Base-by-base conservation (phyloP, 2,888 invertebrate genomes). In the Heliconius aoede region DNA sequence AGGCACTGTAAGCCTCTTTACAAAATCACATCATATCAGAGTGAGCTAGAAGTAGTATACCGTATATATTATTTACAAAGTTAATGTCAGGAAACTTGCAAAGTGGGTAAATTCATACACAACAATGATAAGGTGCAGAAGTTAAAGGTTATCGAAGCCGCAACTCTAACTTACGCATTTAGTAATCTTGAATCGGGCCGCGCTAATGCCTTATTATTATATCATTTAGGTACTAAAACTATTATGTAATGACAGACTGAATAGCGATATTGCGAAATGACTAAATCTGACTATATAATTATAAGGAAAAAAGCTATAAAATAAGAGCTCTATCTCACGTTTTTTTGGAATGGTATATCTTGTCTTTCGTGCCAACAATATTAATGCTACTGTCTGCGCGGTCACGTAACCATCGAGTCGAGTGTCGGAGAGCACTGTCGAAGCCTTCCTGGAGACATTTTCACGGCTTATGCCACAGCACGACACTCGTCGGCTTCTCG, bases 311-410 rank as follows among this genome's bases (percentile, higher is more conserved):
- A 65, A 65, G 24, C n/a, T 36, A n/a, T 15, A 24, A 36, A 65
- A 36, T n/a, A 36, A 64, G n/a, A 30, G 55, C 32, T 15, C 62
- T 71, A 21, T 36, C 26, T 13, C 55, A 55, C 51, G 40, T 32
- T 58, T 72, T 76, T 69, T 78, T 55, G 36, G 69, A 72, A 72
- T 26, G 68, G 61, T 46, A 64, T 69, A 46, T 67, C 60, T 77
- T 72, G 68, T 81, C 83, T 83, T 82, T 85, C 84, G 84, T 81
- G 81, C 80, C 78, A 84, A 89, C 85, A 84, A 87, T 87, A 92
- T 93, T 91, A 92, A 88, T 89, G 90, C 85, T 87, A 87, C 85
- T 85, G 89, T 90, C 92, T 93, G 93, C 93, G 87, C 86, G 87
- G 92, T 92, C 92, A 93, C 93, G 93, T 92, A 91, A 87, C 85